Percentiles rank a stretch among this genome's conserved stretches.
phyloP scores from a whole-genome alignment of 1,140 invertebrate species.

The Trichomalopsis sarcophagae region DNA sequence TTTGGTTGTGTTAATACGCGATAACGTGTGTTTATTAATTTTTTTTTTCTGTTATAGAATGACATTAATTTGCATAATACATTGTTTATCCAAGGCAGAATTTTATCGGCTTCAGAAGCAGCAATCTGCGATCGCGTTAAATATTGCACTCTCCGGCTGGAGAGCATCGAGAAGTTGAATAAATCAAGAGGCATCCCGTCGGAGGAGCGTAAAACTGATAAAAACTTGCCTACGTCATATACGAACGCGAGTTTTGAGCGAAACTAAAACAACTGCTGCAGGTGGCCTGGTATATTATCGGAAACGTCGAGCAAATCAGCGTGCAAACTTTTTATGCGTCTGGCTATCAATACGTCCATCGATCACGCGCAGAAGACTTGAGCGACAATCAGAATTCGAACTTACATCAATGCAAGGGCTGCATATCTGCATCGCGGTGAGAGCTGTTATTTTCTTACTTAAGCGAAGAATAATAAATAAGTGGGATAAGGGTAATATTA shows the following conservation, averaged over 20 bases:
- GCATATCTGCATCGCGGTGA: too few relatives aligned
- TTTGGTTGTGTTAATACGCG: background rate
- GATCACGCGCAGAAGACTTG: background rate
- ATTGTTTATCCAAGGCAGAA: too few relatives aligned
- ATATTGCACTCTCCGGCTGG: too few relatives aligned
- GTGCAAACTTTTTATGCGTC: conserved; percentile 2
- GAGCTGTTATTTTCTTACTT: background rate
- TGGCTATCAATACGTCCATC: background rate
- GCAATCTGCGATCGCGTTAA: too few relatives aligned
- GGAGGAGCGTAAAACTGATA: background rate
- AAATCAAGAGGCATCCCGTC: conserved; percentile 2
- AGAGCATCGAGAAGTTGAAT: background rate
- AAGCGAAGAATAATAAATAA: background rate
- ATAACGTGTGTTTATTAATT: background rate
- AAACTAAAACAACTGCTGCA: background rate
- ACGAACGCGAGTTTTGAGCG: background rate
- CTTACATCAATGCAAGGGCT: background rate
- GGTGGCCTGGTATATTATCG: conserved; percentile 6
- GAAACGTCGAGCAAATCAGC: background rate
- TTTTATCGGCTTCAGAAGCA: too few relatives aligned
- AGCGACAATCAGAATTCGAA: background rate
- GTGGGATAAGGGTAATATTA: too few relatives aligned
- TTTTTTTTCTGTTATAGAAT: too few relatives aligned
- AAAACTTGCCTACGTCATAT: background rate
- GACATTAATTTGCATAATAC: too few relatives aligned